Percentiles rank a stretch among this genome's conserved stretches.
phyloP scores from a whole-genome alignment of 2,113 vertebrate genomes.

The Albula glossodonta region DNA sequence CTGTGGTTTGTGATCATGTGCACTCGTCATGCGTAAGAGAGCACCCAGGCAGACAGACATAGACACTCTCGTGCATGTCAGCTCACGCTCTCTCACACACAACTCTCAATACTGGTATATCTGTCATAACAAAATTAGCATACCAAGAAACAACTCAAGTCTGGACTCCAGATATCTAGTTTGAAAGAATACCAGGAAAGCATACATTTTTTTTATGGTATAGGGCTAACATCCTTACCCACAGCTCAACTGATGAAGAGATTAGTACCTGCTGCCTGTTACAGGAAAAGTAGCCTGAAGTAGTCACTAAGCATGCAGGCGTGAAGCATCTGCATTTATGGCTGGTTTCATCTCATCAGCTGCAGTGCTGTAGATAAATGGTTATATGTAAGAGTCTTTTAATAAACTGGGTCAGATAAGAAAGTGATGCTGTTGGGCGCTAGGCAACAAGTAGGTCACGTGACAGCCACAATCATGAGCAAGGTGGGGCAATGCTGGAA shows the following conservation, averaged over 20 bases:
- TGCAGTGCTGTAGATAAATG: neutral
- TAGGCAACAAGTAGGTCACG: neutral
- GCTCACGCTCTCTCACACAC: too few relatives aligned
- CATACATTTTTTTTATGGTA: neutral
- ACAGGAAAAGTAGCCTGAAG: neutral
- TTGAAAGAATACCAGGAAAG: too few relatives aligned
- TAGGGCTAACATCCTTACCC: neutral
- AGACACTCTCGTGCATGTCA: too few relatives aligned
- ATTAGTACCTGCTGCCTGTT: neutral
- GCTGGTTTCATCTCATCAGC: neutral
- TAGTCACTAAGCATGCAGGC: neutral
- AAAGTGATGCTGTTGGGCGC: neutral
- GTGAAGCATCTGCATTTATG: neutral
- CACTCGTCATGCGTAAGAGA: neutral
- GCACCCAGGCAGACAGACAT: too few relatives aligned
- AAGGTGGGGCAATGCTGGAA: too few relatives aligned
- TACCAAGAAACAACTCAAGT: too few relatives aligned
- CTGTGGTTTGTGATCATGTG: neutral
- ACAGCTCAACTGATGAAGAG: neutral
- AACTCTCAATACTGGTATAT: too few relatives aligned
- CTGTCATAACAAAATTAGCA: too few relatives aligned
- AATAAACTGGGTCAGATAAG: neutral
- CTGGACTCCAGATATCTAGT: too few relatives aligned
- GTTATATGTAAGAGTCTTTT: neutral
- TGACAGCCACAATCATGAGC: neutral